Base-by-base conservation (phyloP, 35 echinoderm and acorn worm genomes). In the Lytechinus pictus region DNA sequence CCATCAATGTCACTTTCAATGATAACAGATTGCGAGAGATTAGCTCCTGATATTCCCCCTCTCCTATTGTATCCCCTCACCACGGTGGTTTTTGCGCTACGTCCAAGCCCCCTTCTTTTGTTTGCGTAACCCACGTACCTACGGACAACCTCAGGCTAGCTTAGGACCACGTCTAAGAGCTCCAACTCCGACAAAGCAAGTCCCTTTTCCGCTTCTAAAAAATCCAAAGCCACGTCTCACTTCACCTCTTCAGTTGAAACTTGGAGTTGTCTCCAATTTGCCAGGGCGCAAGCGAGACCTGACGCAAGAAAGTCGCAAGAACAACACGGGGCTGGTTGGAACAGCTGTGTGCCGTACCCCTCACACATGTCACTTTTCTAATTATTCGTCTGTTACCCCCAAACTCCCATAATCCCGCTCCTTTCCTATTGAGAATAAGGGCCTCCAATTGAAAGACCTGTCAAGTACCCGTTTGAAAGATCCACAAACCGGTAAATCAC, bases 1-100 rank as follows among this genome's bases (percentile, higher is more conserved):
- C 88, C 88, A 90, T 52, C 92, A 93, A 93, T 12, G 92, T 93
- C 92, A 93, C 14, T 54, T 10, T 28, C 52, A 93, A 93, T 57
- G 92, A 93, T 93, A 93, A 93, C 92, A 93, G 92, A 93, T 93
- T 57, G 92, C 27, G 5, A 14, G 92, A 93, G 92, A 93, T 93
- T 93, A 93, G 92, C 52, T 27, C 10, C 92, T 55, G 92, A 93
- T 93, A 93, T 93, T 93, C 92, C 55, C 92, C 53, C 55, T 54
- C 53, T 57, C 53, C 92, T 24, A 93, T 93, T 93, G 88, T 90
- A 54, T 10, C 52, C 53, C 92, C 92, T 24, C 92, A 57, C 54
- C 53, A 16, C 11, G 54, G 54, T 93, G 92, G 54, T 57, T 55
- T 93, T 93, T 93, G 92, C 53, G 53, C 92, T 27, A 9, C 92